Evolutionary conservation across 2,797 vertebrate species (phyloP), one percentile per base, ranked within the genome.

Genomic region (Pipistrellus pygmaeus): DNA sequence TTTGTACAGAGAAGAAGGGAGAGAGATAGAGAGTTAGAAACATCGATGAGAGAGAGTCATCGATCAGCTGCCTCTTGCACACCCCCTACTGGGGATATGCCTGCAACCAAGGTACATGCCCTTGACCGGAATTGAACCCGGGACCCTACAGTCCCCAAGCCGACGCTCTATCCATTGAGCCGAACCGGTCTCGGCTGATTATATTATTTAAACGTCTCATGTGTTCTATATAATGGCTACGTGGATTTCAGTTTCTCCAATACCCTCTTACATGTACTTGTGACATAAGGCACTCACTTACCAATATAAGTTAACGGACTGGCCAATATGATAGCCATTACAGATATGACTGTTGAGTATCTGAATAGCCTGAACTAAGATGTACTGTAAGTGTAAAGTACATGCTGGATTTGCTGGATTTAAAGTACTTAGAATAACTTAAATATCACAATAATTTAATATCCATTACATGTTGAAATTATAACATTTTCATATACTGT

Each of bases 201-300:
- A 73, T 77, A 72, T 86, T 91, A 90, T 78, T 85, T 91, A 92
- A 85, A 89, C 4, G 66, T 93, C 8, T 48, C 12, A 6, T 38
- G 13, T 69, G 46, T 84, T 66, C 66, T 48, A 57, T 2, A 64
- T 84, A 76, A 66, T 73, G 14, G 23, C 72, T 30, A 62, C 91
- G 66, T 91, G 57, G 6, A 9, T 83, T 82, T 96, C 46, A 21
- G 3, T 78, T 83, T 9, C 69, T 75, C 5, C 75, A 73, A 35
- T 71, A 35, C 7, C 14, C 8, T 85, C 32, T 90, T 93, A 95
- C 88, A 76, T 62, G 1, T 87, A 72, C 2, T 66, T 21, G 17
- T 57, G 23, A 69, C 78, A 92, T 85, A 78, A 71, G 51, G 46
- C 84, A 75, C 57, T 44, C 10, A 30, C 2, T 84, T 57, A 25